Evolutionary conservation across 1,140 invertebrate genomes (phyloP).

Genomic region (Drosophila sp.): DNA sequence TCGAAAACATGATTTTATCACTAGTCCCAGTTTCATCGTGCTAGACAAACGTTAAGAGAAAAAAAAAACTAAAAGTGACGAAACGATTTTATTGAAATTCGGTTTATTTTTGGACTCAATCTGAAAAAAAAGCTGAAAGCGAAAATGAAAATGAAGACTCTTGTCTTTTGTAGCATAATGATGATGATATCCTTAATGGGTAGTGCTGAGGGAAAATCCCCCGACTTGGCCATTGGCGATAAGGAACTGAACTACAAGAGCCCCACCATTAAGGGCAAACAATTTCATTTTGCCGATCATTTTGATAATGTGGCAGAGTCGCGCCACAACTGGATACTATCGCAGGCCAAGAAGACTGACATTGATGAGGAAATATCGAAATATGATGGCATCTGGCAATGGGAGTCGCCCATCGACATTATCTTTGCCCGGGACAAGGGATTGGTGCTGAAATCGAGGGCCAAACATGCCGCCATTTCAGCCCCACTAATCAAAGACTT

Average conservation of each 20-base stretch:
- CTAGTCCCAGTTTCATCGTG: too few relatives aligned
- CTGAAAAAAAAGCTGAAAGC: too few relatives aligned
- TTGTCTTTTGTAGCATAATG: too few relatives aligned
- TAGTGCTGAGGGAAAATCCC: conserved; percentile 36
- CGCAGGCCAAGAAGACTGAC: conserved; percentile 96
- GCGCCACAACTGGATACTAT: conserved; percentile 92
- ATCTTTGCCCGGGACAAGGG: conserved; percentile 93
- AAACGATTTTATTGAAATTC: too few relatives aligned
- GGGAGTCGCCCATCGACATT: conserved; percentile 90
- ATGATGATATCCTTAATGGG: too few relatives aligned
- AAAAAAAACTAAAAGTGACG: too few relatives aligned
- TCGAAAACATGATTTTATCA: too few relatives aligned
- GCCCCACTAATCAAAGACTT: conserved; percentile 92
- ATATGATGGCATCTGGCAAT: conserved; percentile 93
- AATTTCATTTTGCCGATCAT: conserved; percentile 92
- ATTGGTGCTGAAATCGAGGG: conserved; percentile 96
- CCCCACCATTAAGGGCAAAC: conserved; percentile 85
- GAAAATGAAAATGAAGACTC: too few relatives aligned
- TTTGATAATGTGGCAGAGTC: conserved; percentile 93
- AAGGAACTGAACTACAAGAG: conserved; percentile 84
- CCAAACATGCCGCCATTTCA: conserved; percentile 97
- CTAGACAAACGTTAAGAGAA: too few relatives aligned
- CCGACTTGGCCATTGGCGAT: conserved; percentile 10
- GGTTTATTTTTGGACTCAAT: too few relatives aligned
- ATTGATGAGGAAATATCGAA: conserved; percentile 95